These are phyloP conservation scores for Tribolium castaneum DNA, from an alignment of 1,140 invertebrate species.

Conservation along the genomic window DNA sequence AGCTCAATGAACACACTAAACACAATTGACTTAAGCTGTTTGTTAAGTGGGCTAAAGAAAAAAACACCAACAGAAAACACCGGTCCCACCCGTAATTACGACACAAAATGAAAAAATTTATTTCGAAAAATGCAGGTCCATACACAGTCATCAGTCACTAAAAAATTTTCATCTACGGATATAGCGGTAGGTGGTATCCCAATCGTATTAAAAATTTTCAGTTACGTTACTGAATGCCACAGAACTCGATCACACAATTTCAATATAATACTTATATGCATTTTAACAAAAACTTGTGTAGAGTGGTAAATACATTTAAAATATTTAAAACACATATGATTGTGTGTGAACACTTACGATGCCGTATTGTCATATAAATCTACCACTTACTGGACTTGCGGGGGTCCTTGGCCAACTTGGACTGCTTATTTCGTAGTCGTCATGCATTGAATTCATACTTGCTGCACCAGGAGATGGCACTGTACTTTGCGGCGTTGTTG, in stretches of 20 bases:
- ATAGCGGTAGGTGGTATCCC: constrained; percentile 9
- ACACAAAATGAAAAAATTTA: constrained; percentile 8
- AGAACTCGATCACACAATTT: constrained; percentile 32
- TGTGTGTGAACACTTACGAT: constrained; percentile 39
- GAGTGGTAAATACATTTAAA: constrained; percentile 20
- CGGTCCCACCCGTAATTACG: constrained; percentile 8
- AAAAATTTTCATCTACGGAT: constrained; percentile 9
- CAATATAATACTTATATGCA: constrained; percentile 19
- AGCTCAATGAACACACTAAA: constrained; percentile 47
- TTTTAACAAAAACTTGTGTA: constrained; percentile 30
- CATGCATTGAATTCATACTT: constrained; percentile 85
- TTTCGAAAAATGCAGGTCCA: constrained; percentile 16
- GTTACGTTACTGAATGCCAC: constrained; percentile 29
- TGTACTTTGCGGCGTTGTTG: constrained; percentile 77
- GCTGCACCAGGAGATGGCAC: constrained; percentile 85
- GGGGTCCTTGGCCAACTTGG: constrained; percentile 89
- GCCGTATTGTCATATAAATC: not conserved
- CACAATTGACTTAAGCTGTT: constrained; percentile 38
- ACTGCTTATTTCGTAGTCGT: constrained; percentile 90
- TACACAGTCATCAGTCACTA: constrained; percentile 28
- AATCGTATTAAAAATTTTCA: constrained; percentile 8
- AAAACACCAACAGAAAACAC: not conserved
- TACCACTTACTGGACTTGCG: constrained; percentile 84
- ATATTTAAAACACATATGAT: constrained; percentile 24
- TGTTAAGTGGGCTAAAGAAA: constrained; percentile 20